Conservation (phyloP, 1,140 invertebrate genomes). For the Solen grandis region DNA sequence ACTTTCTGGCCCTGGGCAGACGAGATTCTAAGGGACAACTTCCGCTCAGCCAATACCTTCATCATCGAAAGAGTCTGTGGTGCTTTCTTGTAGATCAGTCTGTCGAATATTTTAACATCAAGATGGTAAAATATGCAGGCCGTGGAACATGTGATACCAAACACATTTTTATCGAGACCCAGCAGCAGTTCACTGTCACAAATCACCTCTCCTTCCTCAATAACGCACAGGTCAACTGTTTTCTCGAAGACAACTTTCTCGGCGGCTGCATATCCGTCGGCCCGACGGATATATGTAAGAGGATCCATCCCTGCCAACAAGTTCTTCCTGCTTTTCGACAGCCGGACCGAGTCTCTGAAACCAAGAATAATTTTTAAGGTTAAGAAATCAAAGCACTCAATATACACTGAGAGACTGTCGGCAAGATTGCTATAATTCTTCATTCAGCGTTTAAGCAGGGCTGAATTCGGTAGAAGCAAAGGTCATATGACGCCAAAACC, state of each 20-base stretch:
- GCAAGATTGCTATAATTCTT: too few relatives aligned
- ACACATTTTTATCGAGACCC: conserved; percentile 39
- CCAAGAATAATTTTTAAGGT: neutral
- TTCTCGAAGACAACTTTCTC: conserved; percentile 46
- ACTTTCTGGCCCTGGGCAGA: conserved; percentile 37
- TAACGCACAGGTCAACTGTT: conserved; percentile 39
- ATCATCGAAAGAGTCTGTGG: conserved; percentile 50
- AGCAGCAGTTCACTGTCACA: conserved; percentile 47
- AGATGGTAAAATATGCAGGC: conserved; percentile 44
- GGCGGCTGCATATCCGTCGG: conserved; percentile 48
- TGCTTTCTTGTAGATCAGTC: conserved; percentile 48
- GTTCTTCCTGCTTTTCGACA: conserved; percentile 6
- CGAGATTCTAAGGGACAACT: conserved; percentile 20
- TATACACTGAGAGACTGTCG: too few relatives aligned
- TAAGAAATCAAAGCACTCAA: too few relatives aligned
- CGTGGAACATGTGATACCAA: conserved; percentile 33
- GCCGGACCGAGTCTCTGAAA: neutral
- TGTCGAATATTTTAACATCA: conserved; percentile 41
- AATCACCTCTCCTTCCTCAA: conserved; percentile 51
- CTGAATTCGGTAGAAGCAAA: too few relatives aligned
- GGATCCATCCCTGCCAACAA: conserved; percentile 50
- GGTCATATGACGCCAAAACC: too few relatives aligned
- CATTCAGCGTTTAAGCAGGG: too few relatives aligned
- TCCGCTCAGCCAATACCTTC: conserved; percentile 48
- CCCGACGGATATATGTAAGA: conserved; percentile 37